Base-by-base conservation (phyloP, 2,888 invertebrate genomes). In the Neoitamus cyanurus region DNA sequence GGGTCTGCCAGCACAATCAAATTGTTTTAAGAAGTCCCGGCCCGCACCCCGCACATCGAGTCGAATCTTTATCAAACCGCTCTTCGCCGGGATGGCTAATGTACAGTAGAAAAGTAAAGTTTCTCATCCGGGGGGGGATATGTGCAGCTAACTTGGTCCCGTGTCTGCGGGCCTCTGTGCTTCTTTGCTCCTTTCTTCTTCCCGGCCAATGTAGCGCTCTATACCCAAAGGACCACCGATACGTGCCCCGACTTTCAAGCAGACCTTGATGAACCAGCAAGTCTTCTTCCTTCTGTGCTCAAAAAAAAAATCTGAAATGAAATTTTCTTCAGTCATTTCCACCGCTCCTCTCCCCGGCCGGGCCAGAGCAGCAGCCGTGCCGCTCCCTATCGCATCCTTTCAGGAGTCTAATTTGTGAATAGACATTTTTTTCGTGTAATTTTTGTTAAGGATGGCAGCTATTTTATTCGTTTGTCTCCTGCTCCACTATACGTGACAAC, bases 231-330 rank as follows among this genome's bases (percentile, higher is more conserved):
- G 73, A 83, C 73, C 73, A 25, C 36, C 58, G 30, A 73, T 46
- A 83, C 83, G 83, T 83, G 83, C 73, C 73, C 34, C 70, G 83
- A 83, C 48, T 83, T 83, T 83, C 48, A 83, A 83, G 46, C 34
- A 70, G 42, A 73, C 70, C 83, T 83, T 83, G 83, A 83, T 83
- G 83, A 83, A 83, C 83, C 73, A 83, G 83, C 83, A 83, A 73
- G 72, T 83, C 83, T 46, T 83, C 42, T 25, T 83, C 28, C 42
- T 69, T 83, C 70, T 83, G 34, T 78, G 31, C 31, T 78, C 58
- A 78, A 78, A 78, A 73, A 73, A 48, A 78, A 78, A 78, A 46
- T 78, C 58, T 48, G 58, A 78, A 78, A 78, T 78, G 78, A 58
- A 78, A 78, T 78, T 77, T 77, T 46, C 77, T 77, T 77, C 77